Base-by-base conservation (phyloP, 2,113 vertebrate genomes). In the Ploceus nigricollis region DNA sequence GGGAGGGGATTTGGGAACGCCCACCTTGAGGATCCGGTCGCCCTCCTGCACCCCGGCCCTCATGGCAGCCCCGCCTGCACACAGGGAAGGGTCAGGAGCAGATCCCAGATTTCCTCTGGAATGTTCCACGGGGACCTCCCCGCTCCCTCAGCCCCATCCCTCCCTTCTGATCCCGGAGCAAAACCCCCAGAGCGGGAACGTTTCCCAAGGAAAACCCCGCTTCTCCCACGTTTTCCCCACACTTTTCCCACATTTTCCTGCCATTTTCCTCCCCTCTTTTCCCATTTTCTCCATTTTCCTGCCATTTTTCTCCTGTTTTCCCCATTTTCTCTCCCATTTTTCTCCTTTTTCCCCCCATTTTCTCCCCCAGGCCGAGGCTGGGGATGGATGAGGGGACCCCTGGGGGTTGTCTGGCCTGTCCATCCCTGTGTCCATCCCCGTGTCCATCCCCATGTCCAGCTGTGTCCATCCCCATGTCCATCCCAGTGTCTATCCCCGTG, bases 1-100 rank as follows among this genome's bases (percentile, higher is more conserved):
- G 37, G 19, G 2, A 15, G 22, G 24, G 45, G 31, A 7, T 21
- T 6, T 16, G 72, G 56, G 27, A 39, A 48, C 2, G 20, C 44
- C 2, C 71, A 99, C 99, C 98, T 99, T 99, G 94, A 99, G 98
- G 89, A 99, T 99, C 2, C 99, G 94, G 94, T 99, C 99, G 3
- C 99, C 99, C 77, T 99, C 99, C n/a, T 99, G 99, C 87, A 99
- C 98, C 6, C 99, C 99, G 0, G 99, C 99, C 94, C 98, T 99
- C 81, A 99, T 99, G 35, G 99, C 99, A 10, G 99, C 99, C 11
- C 99, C 99, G 39, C 99, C 99, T 99, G 72, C 0, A 4, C 2
- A 10, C 71, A 14, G 27, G 33, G 12, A 40, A 9, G 42, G 6
- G 40, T 91, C 69, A 84, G 75, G 21, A 40, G 24, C 10, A 10